Evolutionary conservation across 1,140 invertebrate species (phyloP), one percentile per base, ranked within the genome.

Genomic region (Cataglyphis hispanica): DNA sequence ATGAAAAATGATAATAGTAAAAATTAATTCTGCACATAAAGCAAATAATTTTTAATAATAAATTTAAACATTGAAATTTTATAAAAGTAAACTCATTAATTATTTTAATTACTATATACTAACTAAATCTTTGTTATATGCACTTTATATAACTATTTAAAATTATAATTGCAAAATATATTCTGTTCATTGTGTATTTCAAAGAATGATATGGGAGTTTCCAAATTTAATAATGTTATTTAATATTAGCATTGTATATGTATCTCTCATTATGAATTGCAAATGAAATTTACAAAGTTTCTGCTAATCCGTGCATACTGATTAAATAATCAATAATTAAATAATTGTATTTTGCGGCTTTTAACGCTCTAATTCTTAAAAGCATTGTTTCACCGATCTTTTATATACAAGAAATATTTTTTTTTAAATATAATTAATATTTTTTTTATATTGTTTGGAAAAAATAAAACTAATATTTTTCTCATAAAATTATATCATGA

Each of bases 41-140:
- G 25, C 19, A 64, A 77, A 77, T 77, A 64, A 31, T 31, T 31
- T 66, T 70, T 81, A 70, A 81, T 67, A 27, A 77, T 16, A 8
- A 53, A 7, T 25, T n/a, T 19, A 58, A 40, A 16, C 4, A 22
- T 78, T 22, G 19, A 77, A 16, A 34, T 37, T 46, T 66, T 25
- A 37, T 31, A 13, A 53, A 13, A 11, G 11, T 50, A 37, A 53
- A 10, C 25, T 66, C 3, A 4, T 16, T n/a, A 16, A 53, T 50
- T 16, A 56, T 66, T 34, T 56, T 31, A 37, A 31, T 13, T 31
- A 31, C 4, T 31, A 4, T 13, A 50, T 43, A 66, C 6, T 66
- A 66, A 66, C 66, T 50, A 66, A 78, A 66, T 64, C 11, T 78
- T 6, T 61, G 22, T 50, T 22, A 50, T 40, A n/a, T 2, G 1